Conservation (phyloP, 2,797 vertebrate genomes). For the Macrochelys suwanniensis region DNA sequence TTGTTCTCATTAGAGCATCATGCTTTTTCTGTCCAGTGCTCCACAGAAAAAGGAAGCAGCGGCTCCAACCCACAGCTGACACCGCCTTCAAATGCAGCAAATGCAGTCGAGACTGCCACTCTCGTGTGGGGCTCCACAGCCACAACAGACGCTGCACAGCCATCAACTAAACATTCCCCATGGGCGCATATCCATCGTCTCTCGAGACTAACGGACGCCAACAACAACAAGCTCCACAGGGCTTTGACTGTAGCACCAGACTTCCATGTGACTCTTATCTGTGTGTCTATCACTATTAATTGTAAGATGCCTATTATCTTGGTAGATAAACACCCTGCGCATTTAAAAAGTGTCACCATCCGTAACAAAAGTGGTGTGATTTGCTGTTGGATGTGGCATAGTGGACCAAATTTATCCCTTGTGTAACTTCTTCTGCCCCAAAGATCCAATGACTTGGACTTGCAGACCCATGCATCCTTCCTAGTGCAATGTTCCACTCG, state of each 20-base stretch:
- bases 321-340: neutral
- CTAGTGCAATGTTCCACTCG: neutral
- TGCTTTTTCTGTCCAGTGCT: neutral
- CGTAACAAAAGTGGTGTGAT: neutral
- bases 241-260: neutral
- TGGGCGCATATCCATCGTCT: no score
- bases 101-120: no score
- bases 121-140: no score
- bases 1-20: neutral
- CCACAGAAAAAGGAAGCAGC: neutral
- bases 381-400: neutral
- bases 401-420: neutral
- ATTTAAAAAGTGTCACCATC: neutral
- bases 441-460: neutral
- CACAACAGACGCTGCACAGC: no score
- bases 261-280: neutral
- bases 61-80: no score
- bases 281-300: neutral
- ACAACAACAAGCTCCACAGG: neutral
- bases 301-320: neutral
- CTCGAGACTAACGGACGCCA: no score
- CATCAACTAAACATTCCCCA: no score
- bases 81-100: no score
- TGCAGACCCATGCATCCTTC: neutral
- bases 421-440: neutral